These are phyloP conservation scores for Oryzias celebensis DNA, from an alignment of 2,113 vertebrate genomes.

Conservation along the genomic window DNA sequence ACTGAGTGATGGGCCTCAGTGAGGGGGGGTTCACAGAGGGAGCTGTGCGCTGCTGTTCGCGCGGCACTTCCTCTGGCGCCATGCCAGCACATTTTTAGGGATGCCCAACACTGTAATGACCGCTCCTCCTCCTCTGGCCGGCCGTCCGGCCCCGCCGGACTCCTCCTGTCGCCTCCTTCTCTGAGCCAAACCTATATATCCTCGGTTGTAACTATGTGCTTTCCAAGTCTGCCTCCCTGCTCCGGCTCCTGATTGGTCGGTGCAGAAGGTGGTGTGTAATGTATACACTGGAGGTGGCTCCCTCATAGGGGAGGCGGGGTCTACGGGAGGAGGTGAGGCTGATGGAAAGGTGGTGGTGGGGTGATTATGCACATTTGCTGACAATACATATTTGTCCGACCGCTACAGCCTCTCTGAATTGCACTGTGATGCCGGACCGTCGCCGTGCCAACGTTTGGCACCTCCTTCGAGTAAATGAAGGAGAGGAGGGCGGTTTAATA, in stretches of 20 bases:
- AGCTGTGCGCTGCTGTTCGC: conserved; percentile 11
- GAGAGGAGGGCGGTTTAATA: conserved; percentile 40
- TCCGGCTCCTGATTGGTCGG: conserved; percentile 67
- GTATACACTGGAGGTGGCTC: conserved; percentile 63
- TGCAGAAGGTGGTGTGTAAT: conserved; percentile 62
- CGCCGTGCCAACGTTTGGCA: conserved; percentile 11
- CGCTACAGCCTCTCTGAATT: background rate
- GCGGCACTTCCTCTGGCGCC: conserved; percentile 32
- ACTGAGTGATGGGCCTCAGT: conserved; percentile 48
- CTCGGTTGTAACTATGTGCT: conserved; percentile 73
- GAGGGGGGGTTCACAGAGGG: conserved; percentile 18
- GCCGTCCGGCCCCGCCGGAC: background rate
- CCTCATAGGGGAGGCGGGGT: conserved; percentile 35
- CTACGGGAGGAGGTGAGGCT: conserved; percentile 37
- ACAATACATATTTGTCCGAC: conserved; percentile 49
- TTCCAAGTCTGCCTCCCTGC: conserved; percentile 70
- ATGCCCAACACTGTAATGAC: conserved; percentile 66
- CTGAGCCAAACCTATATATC: conserved; percentile 59
- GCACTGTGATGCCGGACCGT: background rate
- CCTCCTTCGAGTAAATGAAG: conserved; percentile 28
- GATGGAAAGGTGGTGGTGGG: conserved; percentile 40
- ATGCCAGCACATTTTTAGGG: conserved; percentile 50
- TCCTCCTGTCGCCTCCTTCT: conserved; percentile 34
- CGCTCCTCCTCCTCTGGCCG: conserved; percentile 4
- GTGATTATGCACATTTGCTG: conserved; percentile 55